Conservation (phyloP, 2,797 vertebrate species). For the Meda fulgida region DNA sequence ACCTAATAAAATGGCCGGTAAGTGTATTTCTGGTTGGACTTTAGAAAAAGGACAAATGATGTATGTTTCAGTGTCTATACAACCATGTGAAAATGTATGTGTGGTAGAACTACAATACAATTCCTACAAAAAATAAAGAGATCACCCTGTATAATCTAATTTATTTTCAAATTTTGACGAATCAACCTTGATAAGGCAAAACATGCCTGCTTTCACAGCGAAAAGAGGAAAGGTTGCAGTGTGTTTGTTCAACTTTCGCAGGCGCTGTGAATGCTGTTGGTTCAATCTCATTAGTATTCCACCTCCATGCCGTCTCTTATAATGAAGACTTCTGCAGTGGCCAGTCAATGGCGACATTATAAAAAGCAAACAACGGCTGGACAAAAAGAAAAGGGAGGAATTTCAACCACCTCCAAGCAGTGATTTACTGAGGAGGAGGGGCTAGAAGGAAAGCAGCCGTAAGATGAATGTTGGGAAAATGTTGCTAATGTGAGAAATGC, state of each 20-base stretch:
- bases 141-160: not conserved
- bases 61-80: not conserved
- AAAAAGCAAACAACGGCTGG: constrained; percentile 46
- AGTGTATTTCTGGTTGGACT: not conserved
- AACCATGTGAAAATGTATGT: not conserved
- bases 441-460: not conserved
- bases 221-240: not conserved
- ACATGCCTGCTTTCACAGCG: not conserved
- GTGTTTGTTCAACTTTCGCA: not conserved
- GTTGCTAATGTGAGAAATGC: constrained; percentile 26
- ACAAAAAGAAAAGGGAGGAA: constrained; percentile 31
- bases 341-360: constrained; percentile 51
- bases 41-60: not conserved
- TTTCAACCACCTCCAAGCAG: constrained; percentile 26
- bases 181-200: not conserved
- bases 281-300: constrained; percentile 57
- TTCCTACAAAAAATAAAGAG: not conserved
- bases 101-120: not conserved
- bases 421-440: constrained; percentile 15
- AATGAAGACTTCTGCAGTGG: constrained; percentile 61
- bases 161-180: not conserved
- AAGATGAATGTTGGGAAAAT: constrained; percentile 19
- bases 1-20: not conserved
- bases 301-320: constrained; percentile 42
- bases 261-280: constrained; percentile 50